phyloP scores from a whole-genome alignment of 2,888 invertebrate species.

The Drosophila peninsularis region DNA sequence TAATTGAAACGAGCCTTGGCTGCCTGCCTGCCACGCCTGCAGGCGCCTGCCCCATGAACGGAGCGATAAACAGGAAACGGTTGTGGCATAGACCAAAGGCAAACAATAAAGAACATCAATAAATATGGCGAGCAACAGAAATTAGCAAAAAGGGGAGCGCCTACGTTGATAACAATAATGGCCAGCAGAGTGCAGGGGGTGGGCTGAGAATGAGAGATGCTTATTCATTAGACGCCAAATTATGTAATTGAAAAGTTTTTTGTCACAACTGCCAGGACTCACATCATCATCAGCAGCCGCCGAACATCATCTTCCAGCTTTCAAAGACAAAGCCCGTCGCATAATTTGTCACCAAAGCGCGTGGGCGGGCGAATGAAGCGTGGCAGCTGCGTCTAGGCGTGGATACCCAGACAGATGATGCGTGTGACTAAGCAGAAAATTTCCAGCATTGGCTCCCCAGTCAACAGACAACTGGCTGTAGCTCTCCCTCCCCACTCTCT shows the following conservation, averaged over 20 bases:
- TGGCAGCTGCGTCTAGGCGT: constrained; percentile 33
- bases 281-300: constrained; percentile 22
- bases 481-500: not conserved
- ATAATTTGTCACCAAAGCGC: constrained; percentile 74
- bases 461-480: constrained; percentile 25
- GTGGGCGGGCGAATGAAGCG: constrained; percentile 36
- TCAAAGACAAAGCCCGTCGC: constrained; percentile 52
- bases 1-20: constrained; percentile 72
- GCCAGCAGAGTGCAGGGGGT: not conserved
- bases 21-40: constrained; percentile 29
- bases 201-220: constrained; percentile 28
- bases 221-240: constrained; percentile 52
- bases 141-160: constrained; percentile 6
- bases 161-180: constrained; percentile 45
- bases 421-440: constrained; percentile 68
- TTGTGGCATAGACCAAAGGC: constrained; percentile 34
- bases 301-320: constrained; percentile 17
- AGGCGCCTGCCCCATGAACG: constrained; percentile 9
- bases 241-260: constrained; percentile 74
- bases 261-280: constrained; percentile 26
- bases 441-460: constrained; percentile 38
- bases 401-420: constrained; percentile 51
- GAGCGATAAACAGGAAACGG: constrained; percentile 18
- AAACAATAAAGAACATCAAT: constrained; percentile 61
- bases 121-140: constrained; percentile 52